These are phyloP conservation scores for Alligator sinensis DNA, from an alignment of 2,113 vertebrate species.

Conservation along the genomic window DNA sequence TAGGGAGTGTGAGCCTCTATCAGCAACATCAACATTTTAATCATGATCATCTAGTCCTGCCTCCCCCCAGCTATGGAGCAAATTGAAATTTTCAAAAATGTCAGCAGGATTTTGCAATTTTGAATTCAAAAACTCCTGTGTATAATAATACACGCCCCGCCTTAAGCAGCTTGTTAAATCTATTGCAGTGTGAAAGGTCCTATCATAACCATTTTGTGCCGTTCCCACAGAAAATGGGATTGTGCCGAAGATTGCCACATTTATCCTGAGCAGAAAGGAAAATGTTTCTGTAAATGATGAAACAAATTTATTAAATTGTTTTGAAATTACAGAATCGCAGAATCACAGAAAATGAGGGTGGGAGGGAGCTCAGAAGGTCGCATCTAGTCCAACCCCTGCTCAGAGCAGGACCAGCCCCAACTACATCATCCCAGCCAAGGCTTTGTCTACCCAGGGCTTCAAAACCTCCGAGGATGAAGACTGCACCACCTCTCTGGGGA, in stretches of 20 bases:
- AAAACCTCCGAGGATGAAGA: too few species aligned
- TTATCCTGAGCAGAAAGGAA: slow-evolving; percentile 4
- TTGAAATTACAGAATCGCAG: slow-evolving; percentile 25
- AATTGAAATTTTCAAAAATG: neutral
- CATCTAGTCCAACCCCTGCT: too few species aligned
- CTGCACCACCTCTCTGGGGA: too few species aligned
- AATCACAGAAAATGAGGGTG: too few species aligned
- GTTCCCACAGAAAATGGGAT: neutral
- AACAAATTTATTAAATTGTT: slow-evolving; percentile 50
- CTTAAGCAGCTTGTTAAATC: neutral
- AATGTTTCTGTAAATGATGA: slow-evolving; percentile 48
- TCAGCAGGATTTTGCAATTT: neutral
- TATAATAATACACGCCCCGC: neutral
- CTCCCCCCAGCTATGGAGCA: neutral
- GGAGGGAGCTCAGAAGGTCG: too few species aligned
- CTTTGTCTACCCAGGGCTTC: too few species aligned
- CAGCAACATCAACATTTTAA: neutral
- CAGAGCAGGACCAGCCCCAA: too few species aligned
- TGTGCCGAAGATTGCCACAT: slow-evolving; percentile 15
- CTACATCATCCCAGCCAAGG: too few species aligned
- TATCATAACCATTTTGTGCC: neutral
- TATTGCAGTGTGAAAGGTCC: neutral
- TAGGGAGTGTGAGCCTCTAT: too few species aligned
- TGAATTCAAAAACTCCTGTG: neutral
- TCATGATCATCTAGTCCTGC: neutral